Percentiles rank a stretch among this genome's conserved stretches.
Evolutionary conservation across 37 sponge, comb jelly and placozoan genomes (phyloP).

Genomic region (Ianthella basta): DNA sequence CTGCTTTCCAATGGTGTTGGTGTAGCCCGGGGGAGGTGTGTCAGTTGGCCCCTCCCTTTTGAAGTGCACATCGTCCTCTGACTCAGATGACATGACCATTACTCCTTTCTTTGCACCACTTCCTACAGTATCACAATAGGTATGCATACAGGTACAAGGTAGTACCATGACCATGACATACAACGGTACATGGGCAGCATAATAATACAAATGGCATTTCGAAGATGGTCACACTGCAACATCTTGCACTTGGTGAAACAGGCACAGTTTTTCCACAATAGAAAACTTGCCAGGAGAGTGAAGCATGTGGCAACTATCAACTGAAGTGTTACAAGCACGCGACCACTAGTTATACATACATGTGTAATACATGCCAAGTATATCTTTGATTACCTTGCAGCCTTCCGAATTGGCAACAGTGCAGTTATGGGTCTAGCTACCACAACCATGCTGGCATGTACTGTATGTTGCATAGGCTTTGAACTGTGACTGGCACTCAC

Average conservation of each 20-base stretch:
- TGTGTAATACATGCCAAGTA: background rate
- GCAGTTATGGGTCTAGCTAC: too few relatives aligned
- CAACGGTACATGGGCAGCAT: too few relatives aligned
- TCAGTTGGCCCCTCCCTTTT: background rate
- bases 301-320: background rate
- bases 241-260: too few relatives aligned
- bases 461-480: too few relatives aligned
- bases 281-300: background rate
- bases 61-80: conserved; percentile 26
- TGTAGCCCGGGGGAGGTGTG: background rate
- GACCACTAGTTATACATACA: background rate
- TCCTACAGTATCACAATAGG: background rate
- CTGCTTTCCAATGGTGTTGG: background rate
- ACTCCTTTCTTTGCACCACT: background rate
- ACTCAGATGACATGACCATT: background rate
- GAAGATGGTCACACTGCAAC: too few relatives aligned
- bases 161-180: background rate
- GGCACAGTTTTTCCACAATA: too few relatives aligned
- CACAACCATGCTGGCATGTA: too few relatives aligned
- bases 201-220: too few relatives aligned
- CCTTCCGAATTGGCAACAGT: background rate
- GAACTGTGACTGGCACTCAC: too few relatives aligned
- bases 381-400: background rate
- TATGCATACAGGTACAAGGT: background rate
- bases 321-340: background rate